Percentiles rank a stretch among this genome's conserved stretches.
Conservation (phyloP, 2,797 vertebrate genomes). For the Microchirus variegatus region DNA sequence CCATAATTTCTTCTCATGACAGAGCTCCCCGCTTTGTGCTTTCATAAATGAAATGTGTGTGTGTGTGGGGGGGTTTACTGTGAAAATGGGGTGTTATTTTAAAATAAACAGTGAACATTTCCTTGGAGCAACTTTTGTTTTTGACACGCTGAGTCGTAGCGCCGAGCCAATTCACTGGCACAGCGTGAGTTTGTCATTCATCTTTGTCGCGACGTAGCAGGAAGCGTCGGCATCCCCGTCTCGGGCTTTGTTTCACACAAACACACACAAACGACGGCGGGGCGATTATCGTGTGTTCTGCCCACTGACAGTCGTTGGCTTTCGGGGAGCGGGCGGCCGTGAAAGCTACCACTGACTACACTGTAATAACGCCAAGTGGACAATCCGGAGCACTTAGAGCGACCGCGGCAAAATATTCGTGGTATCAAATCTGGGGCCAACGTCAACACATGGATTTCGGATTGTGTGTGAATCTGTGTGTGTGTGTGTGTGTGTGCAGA, state of each 20-base stretch:
- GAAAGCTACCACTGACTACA: not conserved
- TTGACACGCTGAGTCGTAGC: conserved; percentile 68
- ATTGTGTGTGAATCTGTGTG: conserved; percentile 15
- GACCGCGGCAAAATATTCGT: conserved; percentile 7
- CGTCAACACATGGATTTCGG: conserved; percentile 32
- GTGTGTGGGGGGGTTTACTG: too few species aligned
- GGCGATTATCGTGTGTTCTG: conserved; percentile 48
- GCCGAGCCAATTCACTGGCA: conserved; percentile 67
- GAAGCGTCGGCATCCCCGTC: conserved; percentile 51
- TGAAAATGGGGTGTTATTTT: conserved; percentile 39
- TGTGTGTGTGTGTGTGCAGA: conserved; percentile 19
- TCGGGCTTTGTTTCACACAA: conserved; percentile 34
- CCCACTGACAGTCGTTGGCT: not conserved
- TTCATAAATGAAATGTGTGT: conserved; percentile 15
- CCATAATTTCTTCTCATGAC: too few species aligned
- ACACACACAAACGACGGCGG: conserved; percentile 50
- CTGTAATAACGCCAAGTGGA: conserved; percentile 14
- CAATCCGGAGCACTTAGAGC: conserved; percentile 6
- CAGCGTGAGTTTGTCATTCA: conserved; percentile 75
- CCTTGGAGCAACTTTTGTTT: conserved; percentile 65
- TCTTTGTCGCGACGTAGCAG: conserved; percentile 59
- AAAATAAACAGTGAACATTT: conserved; percentile 76
- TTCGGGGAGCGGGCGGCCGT: not conserved
- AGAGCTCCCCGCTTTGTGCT: not conserved
- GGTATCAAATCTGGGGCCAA: conserved; percentile 10